Conservation (phyloP, 35 echinoderm and acorn worm genomes). For the Stichopus chloronotus region DNA sequence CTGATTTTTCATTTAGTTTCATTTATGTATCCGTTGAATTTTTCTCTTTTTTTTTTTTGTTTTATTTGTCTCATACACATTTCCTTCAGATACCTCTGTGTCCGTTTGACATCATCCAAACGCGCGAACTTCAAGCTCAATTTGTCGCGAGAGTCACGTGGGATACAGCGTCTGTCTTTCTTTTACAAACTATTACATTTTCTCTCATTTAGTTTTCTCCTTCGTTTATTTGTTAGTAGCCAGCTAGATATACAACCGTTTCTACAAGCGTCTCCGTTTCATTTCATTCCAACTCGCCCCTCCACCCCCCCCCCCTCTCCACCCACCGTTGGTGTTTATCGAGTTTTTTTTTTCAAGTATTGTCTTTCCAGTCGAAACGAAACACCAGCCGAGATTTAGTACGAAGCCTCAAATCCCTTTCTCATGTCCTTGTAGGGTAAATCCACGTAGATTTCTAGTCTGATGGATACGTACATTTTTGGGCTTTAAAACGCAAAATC, state of each 20-base stretch:
- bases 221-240: too few relatives aligned
- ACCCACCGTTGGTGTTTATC: too few relatives aligned
- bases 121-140: slow-evolving; percentile 17
- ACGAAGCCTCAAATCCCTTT: background rate
- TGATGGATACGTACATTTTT: background rate
- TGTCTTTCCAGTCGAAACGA: slow-evolving; percentile 26
- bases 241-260: too few relatives aligned
- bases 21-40: too few relatives aligned
- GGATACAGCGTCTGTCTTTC: background rate
- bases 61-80: too few relatives aligned
- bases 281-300: too few relatives aligned
- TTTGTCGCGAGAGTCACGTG: slow-evolving; percentile 25
- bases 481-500: background rate
- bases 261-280: too few relatives aligned
- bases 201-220: background rate
- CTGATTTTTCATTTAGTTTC: too few relatives aligned
- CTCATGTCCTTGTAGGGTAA: slow-evolving; percentile 38
- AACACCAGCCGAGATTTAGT: slow-evolving; percentile 1
- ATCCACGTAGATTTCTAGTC: slow-evolving; percentile 27
- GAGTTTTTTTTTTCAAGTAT: background rate
- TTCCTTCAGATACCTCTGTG: too few relatives aligned
- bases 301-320: too few relatives aligned
- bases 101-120: too few relatives aligned
- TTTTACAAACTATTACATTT: slow-evolving; percentile 29
- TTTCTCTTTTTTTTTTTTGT: too few relatives aligned